Evolutionary conservation across 2,888 invertebrate species (phyloP).

Genomic region (Thysanoteuthis rhombus): DNA sequence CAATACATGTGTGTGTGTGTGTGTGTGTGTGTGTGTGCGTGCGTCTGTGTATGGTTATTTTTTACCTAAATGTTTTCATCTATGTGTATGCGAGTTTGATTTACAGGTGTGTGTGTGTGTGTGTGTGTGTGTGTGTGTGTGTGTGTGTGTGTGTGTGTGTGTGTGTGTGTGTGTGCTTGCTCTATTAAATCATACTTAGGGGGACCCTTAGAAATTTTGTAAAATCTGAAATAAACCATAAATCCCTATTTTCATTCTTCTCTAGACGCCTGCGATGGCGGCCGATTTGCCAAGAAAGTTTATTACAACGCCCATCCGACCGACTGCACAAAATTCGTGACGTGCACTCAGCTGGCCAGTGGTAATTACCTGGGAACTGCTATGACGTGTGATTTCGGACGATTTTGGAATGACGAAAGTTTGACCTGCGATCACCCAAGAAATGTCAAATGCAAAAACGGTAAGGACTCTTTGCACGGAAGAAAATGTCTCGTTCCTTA

Average conservation of each 20-base stretch:
- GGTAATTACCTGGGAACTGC: background rate
- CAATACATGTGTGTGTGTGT: too few relatives aligned
- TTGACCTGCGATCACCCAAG: conserved; percentile 1
- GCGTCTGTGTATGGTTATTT: too few relatives aligned
- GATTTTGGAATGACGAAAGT: conserved; percentile 13
- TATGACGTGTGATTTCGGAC: background rate
- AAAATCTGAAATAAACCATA: too few relatives aligned
- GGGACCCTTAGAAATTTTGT: too few relatives aligned
- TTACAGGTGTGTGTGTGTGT: background rate
- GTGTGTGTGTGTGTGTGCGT: background rate
- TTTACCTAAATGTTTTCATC: too few relatives aligned
- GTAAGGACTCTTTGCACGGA: background rate
- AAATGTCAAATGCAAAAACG: background rate
- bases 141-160: too few relatives aligned
- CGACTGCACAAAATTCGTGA: conserved; percentile 22
- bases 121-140: background rate
- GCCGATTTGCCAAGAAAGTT: background rate
- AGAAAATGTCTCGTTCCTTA: too few relatives aligned
- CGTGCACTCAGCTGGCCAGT: background rate
- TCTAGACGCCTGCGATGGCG: background rate
- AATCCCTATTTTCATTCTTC: background rate
- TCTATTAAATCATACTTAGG: background rate
- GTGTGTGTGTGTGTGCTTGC: too few relatives aligned
- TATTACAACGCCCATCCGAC: conserved; percentile 22
- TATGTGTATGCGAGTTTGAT: too few relatives aligned